A percentile compares a stretch with the other conserved stretches of the same genome.
phyloP scores from a whole-genome alignment of 2,797 vertebrate genomes.

The Sebastes steindachneri region DNA sequence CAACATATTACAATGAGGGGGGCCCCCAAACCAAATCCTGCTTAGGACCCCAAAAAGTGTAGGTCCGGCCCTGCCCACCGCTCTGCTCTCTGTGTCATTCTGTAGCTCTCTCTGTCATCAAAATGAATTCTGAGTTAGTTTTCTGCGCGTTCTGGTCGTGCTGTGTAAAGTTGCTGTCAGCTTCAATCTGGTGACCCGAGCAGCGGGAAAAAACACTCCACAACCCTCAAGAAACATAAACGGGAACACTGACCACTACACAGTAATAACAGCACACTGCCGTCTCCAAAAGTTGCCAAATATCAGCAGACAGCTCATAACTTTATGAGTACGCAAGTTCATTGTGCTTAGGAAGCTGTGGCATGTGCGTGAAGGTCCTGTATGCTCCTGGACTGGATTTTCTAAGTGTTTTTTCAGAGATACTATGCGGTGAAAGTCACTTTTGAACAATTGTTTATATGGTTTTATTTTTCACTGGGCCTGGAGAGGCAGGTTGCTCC shows the following conservation, averaged over 20 bases:
- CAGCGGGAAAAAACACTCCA: slow-evolving; percentile 1
- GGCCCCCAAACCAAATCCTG: neutral
- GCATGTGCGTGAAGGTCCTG: neutral
- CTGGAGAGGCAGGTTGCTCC: slow-evolving; percentile 58
- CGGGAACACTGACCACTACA: neutral
- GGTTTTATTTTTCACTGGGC: slow-evolving; percentile 56
- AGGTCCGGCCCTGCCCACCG: neutral
- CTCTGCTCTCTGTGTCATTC: slow-evolving; percentile 27
- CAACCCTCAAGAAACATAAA: slow-evolving; percentile 3
- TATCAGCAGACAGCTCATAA: neutral
- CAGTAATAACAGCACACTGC: neutral
- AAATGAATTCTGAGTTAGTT: slow-evolving; percentile 35
- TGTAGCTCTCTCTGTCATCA: slow-evolving; percentile 36
- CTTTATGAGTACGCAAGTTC: neutral
- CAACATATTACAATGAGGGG: no score
- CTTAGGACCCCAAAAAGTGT: neutral
- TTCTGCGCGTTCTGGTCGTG: slow-evolving; percentile 19
- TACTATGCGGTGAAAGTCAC: slow-evolving; percentile 29
- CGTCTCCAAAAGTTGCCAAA: neutral
- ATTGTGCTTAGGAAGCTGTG: slow-evolving; percentile 4
- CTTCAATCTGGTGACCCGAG: slow-evolving; percentile 29
- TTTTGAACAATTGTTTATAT: slow-evolving; percentile 51
- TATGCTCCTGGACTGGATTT: neutral
- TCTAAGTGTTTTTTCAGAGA: slow-evolving; percentile 32
- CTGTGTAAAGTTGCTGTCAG: slow-evolving; percentile 35